These are phyloP conservation scores for Melanerpes formicivorus DNA, from an alignment of 2,113 vertebrate species.

Conservation along the genomic window DNA sequence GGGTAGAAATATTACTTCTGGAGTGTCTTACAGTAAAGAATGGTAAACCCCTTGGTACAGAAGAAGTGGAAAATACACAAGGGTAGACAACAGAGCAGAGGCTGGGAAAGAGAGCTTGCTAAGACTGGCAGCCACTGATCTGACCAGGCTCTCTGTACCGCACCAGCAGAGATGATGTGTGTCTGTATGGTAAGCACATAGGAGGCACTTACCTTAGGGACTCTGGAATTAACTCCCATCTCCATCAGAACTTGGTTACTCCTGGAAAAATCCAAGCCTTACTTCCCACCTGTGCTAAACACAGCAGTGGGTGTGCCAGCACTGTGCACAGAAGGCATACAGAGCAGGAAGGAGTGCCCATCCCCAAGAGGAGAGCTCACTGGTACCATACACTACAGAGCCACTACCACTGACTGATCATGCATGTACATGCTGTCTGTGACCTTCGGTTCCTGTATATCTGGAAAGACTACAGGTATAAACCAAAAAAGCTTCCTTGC, in stretches of 20 bases:
- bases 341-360: neutral
- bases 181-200: neutral
- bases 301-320: neutral
- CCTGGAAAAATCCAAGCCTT: neutral
- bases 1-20: neutral
- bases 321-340: accelerated
- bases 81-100: neutral
- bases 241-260: neutral
- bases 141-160: neutral
- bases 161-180: neutral
- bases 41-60: neutral
- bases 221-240: neutral
- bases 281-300: accelerated
- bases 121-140: neutral
- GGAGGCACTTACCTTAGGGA: too few species aligned
- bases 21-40: neutral
- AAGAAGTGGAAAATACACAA: neutral
- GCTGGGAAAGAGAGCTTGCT: neutral
- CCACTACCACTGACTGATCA: neutral
- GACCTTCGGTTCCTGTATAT: neutral
- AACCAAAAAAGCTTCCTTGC: neutral
- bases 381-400: neutral
- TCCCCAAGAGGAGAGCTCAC: neutral
- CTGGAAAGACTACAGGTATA: neutral
- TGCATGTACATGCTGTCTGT: neutral